Conservation (phyloP, 2,888 invertebrate genomes). For the Gymnocheta viridis region DNA sequence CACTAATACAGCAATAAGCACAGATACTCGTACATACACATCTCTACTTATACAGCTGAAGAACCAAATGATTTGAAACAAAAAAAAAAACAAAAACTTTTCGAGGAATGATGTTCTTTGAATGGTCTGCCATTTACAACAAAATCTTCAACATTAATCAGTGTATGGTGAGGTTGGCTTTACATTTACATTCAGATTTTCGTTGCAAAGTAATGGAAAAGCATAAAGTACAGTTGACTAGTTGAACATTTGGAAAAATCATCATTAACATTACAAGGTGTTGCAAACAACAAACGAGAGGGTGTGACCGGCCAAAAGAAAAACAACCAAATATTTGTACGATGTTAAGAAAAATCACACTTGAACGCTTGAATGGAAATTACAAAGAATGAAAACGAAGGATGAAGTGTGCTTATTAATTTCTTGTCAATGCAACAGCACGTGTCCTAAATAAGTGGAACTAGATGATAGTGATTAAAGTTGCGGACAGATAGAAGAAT, state of each 20-base stretch:
- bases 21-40: slow-evolving; percentile 7
- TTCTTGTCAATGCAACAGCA: slow-evolving; percentile 68
- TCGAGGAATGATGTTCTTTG: slow-evolving; percentile 26
- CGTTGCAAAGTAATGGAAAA: slow-evolving; percentile 38
- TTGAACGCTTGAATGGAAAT: slow-evolving; percentile 63
- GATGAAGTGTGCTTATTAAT: slow-evolving; percentile 72
- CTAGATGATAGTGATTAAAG: slow-evolving; percentile 48
- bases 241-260: slow-evolving; percentile 28
- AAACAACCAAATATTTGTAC: slow-evolving; percentile 65
- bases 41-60: background rate
- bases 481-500: slow-evolving; percentile 41
- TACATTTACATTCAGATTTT: slow-evolving; percentile 23
- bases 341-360: slow-evolving; percentile 70
- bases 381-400: slow-evolving; percentile 48
- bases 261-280: slow-evolving; percentile 61
- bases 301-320: slow-evolving; percentile 60
- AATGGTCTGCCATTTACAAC: slow-evolving; percentile 66
- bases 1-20: slow-evolving; percentile 51
- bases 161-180: slow-evolving; percentile 21
- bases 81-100: background rate
- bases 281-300: slow-evolving; percentile 58
- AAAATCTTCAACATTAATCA: slow-evolving; percentile 68
- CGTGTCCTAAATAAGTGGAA: slow-evolving; percentile 65
- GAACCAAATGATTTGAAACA: slow-evolving; percentile 10
- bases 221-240: slow-evolving; percentile 65